phyloP scores from a whole-genome alignment of 2,888 invertebrate species.

The Nomada ruficornis region DNA sequence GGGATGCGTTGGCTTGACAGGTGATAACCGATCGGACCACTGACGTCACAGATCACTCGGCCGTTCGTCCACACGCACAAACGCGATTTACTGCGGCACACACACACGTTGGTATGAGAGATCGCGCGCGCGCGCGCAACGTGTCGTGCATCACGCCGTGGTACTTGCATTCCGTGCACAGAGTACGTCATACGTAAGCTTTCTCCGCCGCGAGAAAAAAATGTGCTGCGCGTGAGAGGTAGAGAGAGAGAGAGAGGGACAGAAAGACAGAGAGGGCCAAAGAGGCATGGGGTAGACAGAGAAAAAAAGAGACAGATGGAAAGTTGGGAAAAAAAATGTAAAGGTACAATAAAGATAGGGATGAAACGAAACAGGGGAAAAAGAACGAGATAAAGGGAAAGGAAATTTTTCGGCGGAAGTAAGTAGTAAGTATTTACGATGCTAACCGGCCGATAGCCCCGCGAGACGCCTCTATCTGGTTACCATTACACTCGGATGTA shows the following conservation, averaged over 20 bases:
- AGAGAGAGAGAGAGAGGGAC: slow-evolving; percentile 5
- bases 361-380: slow-evolving; percentile 21
- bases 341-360: slow-evolving; percentile 14
- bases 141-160: slow-evolving; percentile 57
- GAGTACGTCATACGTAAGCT: slow-evolving; percentile 60
- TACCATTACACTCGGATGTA: slow-evolving; percentile 84
- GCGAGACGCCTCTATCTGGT: slow-evolving; percentile 84
- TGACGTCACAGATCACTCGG: slow-evolving; percentile 81
- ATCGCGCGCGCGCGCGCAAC: slow-evolving; percentile 63
- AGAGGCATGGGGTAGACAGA: neutral
- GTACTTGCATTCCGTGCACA: slow-evolving; percentile 67
- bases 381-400: slow-evolving; percentile 16
- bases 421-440: slow-evolving; percentile 80
- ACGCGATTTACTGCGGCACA: slow-evolving; percentile 60
- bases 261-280: slow-evolving; percentile 7
- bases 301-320: neutral
- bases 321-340: slow-evolving; percentile 4
- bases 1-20: slow-evolving; percentile 79
- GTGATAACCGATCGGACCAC: slow-evolving; percentile 82
- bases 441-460: slow-evolving; percentile 83
- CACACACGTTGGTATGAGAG: slow-evolving; percentile 52
- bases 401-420: slow-evolving; percentile 65
- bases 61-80: slow-evolving; percentile 66
- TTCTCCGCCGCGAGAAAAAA: slow-evolving; percentile 59
- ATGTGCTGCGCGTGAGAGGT: slow-evolving; percentile 29